Evolutionary conservation across 2,888 invertebrate species (phyloP), one percentile per base, ranked within the genome.

Genomic region (Ichneumoninae sp.): DNA sequence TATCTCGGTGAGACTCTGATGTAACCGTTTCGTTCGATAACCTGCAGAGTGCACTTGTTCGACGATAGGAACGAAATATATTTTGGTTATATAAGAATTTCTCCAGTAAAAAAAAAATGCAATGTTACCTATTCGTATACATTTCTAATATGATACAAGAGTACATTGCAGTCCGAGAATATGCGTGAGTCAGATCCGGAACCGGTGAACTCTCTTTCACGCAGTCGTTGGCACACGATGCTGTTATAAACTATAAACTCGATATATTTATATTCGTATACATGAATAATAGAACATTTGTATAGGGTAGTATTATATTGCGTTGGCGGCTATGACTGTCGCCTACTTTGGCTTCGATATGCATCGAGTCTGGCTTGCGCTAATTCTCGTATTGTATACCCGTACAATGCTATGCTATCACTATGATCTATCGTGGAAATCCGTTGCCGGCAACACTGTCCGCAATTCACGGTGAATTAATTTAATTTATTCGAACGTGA

Each of bases 381-480:
- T 22, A 16, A 26, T 57, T 60, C 57, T 44, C 50, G 19, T 47
- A 19, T 10, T 30, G 4, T 68, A 33, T 13, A 19, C 44, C 22
- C 33, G 26, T 47, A 47, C 26, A 69, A 16, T 50, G 69, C 50
- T 75, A 65, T 76, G 66, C 19, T 86, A 88, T 87, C 87, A 85
- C 86, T 82, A 76, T 84, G 87, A 86, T 85, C 85, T 83, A 86
- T 85, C 81, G 74, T 80, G 73, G 47, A 81, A 79, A 76, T 83
- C 74, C 74, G 83, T 85, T 80, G 81, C 75, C 60, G 65, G 26
- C 69, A 33, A 33, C 22, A 74, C 52, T 57, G 54, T 40, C 36
- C 60, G 26, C 40, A 2, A 30, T 5, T 57, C 73, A 33, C 70
- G 50, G 60, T 63, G 40, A 82, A 77, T 86, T 80, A 44, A 76